Evolutionary conservation across 2,113 vertebrate genomes (phyloP).

Genomic region (Raja brachyura): DNA sequence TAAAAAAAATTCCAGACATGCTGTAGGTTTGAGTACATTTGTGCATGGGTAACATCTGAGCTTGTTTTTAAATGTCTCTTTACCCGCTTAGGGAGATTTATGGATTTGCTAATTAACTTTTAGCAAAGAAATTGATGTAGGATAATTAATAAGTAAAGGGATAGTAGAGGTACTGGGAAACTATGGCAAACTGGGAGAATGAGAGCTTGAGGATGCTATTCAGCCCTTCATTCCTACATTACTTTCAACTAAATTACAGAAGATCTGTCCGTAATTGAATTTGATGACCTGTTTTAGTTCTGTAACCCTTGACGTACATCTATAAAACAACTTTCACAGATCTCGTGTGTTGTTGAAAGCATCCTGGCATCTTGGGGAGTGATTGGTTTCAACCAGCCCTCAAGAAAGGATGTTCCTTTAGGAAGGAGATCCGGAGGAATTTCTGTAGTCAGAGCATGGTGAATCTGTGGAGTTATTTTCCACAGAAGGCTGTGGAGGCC

Average conservation of each 20-base stretch:
- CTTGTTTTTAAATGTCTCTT: background rate
- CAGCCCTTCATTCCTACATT: background rate
- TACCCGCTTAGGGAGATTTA: constrained; percentile 20
- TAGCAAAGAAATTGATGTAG: background rate
- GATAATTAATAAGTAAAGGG: background rate
- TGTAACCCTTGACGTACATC: background rate
- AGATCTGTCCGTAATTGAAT: background rate
- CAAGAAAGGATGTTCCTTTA: background rate
- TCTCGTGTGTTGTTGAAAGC: no score
- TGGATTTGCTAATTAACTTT: background rate
- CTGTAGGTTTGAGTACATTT: constrained; percentile 1
- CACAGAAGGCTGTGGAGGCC: no score
- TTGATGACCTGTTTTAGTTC: no score
- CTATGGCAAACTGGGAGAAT: background rate
- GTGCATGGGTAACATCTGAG: background rate
- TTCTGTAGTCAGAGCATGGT: no score
- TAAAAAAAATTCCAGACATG: constrained; percentile 28
- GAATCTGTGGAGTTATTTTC: no score
- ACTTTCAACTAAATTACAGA: background rate
- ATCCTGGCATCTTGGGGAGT: no score
- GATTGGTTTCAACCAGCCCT: no score
- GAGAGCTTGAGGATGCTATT: background rate
- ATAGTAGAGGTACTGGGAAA: background rate
- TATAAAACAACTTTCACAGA: no score
- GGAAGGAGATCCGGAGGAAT: no score